Evolutionary conservation across 2,888 invertebrate species (phyloP), one percentile per base, ranked within the genome.

Genomic region (Drosophila colorata): DNA sequence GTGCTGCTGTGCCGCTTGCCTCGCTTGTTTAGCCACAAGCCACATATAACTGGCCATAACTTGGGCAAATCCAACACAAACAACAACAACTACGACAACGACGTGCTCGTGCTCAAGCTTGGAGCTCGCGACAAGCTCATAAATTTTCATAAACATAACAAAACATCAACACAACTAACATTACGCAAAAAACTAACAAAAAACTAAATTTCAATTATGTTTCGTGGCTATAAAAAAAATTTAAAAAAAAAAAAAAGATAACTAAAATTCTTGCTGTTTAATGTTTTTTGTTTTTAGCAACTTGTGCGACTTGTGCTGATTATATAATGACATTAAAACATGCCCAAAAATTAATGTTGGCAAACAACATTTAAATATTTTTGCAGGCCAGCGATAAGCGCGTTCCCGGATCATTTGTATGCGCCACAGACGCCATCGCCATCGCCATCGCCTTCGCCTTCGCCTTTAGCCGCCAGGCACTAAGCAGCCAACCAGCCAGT

Each of bases 281-380:
- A 78, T 65, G 83, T 48, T 18, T 48, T 43, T 25, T 18, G 66
- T 69, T 67, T 69, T 55, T 28, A 67, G 75, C 75, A 67, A 65
- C 64, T 72, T 69, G 61, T 79, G 75, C 67, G 85, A 88, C 84
- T 85, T 87, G 88, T 79, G 89, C 88, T 89, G 89, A 71, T 85
- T 88, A 72, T 79, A 71, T 88, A 85, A 85, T 85, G 89, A 74
- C 86, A 89, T 73, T 71, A 84, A 88, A 87, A 80, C 83, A 87
- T 89, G 80, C 41, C 67, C 70, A 84, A 72, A 69, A 72, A 58
- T n/a, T 4, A 23, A 40, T 57, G 37, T 49, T 52, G 56, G 38
- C 74, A 69, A 69, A 59, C 61, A 78, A 79, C 66, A 82, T 86
- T 86, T 70, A 77, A 80, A 76, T 88, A 80, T 78, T 61, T 78